A percentile compares a stretch with the other conserved stretches of the same genome.
phyloP scores from a whole-genome alignment of 1,140 invertebrate genomes.

The Hypothenemus hampei region DNA sequence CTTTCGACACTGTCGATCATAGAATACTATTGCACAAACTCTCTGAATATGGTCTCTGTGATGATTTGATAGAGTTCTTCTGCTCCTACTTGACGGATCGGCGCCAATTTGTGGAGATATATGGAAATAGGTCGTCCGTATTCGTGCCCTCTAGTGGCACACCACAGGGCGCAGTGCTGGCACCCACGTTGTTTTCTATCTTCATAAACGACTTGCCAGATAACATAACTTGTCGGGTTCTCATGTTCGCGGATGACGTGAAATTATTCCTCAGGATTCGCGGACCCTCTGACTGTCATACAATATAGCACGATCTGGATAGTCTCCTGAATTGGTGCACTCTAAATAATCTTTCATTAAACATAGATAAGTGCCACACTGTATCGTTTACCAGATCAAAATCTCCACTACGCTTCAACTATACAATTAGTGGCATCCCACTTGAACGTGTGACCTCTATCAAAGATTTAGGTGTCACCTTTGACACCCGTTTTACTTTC shows the following conservation, averaged over 20 bases:
- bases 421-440: too few species aligned
- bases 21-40: neutral
- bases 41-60: neutral
- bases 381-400: too few species aligned
- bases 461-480: too few species aligned
- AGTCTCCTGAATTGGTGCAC: too few species aligned
- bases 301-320: too few species aligned
- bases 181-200: neutral
- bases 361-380: too few species aligned
- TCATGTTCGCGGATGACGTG: neutral
- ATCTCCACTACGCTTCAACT: too few species aligned
- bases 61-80: neutral
- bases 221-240: neutral
- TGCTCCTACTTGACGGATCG: too few species aligned
- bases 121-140: neutral
- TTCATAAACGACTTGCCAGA: neutral
- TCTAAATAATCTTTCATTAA: too few species aligned
- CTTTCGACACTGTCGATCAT: slow-evolving; percentile 2
- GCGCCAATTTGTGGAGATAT: neutral
- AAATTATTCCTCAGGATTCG: neutral
- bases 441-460: too few species aligned
- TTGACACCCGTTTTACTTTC: too few species aligned
- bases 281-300: too few species aligned
- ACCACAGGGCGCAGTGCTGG: neutral
- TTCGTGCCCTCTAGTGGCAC: neutral